Evolutionary conservation across 1,140 invertebrate species (phyloP).

Genomic region (Heliothis virescens): DNA sequence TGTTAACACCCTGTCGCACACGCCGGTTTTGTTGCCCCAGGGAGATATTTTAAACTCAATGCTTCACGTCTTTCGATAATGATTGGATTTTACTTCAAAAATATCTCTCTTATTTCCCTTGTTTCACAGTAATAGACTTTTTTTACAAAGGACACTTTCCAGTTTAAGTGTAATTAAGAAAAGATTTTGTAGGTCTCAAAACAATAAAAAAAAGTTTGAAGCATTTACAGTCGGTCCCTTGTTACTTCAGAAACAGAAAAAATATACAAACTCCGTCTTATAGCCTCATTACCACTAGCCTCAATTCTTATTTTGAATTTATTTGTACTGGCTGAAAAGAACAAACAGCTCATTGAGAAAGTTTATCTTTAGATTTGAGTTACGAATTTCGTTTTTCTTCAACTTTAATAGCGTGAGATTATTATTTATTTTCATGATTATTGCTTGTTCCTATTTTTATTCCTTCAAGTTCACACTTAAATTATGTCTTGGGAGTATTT

Average conservation of each 20-base stretch:
- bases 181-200: no score
- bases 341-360: constrained; percentile 19
- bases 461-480: not conserved
- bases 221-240: not conserved
- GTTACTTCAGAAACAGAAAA: constrained; percentile 4
- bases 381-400: not conserved
- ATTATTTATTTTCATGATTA: not conserved
- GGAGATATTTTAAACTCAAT: not conserved
- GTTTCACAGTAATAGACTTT: no score
- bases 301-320: constrained; percentile 35
- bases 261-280: constrained; percentile 13
- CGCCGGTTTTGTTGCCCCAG: not conserved
- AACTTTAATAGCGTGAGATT: not conserved
- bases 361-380: not conserved
- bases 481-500: not conserved
- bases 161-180: no score
- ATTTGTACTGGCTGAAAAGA: constrained; percentile 12
- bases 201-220: not conserved
- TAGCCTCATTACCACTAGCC: constrained; percentile 18
- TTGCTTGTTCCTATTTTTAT: not conserved
- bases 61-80: not conserved
- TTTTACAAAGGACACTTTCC: no score
- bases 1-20: not conserved
- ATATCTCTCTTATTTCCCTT: no score
- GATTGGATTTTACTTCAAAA: no score